Base-by-base conservation (phyloP, 2,888 invertebrate genomes). In the Eurytoma californica region DNA sequence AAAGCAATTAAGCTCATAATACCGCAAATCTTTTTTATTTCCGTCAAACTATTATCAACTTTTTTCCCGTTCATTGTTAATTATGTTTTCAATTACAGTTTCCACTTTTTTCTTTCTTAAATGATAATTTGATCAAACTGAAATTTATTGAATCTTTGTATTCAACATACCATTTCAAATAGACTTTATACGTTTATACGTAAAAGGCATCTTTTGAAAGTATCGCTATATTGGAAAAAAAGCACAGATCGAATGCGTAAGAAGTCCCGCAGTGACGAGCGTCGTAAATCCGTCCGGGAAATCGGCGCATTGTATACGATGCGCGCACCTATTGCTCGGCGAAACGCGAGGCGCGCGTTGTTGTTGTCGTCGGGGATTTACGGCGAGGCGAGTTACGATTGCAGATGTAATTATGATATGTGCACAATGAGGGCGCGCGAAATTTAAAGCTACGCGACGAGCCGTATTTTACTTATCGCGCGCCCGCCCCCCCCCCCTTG, bases 391-490 rank as follows among this genome's bases (percentile, higher is more conserved):
- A 82, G 81, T 83, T 82, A 81, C 80, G 82, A 82, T 80, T 79
- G 82, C 81, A 83, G 82, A 83, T 82, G 83, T 80, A 83, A 84
- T 83, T 83, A 83, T 82, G 83, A 83, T 84, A 83, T 80, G 79
- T 79, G 81, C 72, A 55, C 79, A 72, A 75, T 12, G 73, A 72
- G 72, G 30, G 53, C 75, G 77, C 63, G 68, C 73, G 24, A 82
- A 82, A 82, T 83, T 82, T 78, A 81, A 82, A 83, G 72, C 77
- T 53, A 55, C 39, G 20, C 55, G 20, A 39, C 53, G 66, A 39
- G 39, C 58, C 75, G 65, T 76, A 76, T 80, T 75, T 80, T 67
- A 80, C 72, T 80, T 80, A 76, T 80, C 80, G 76, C 72, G 39
- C 53, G 53, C 18, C 30, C n/a, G 24, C 47, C 28, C 39, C 20